A percentile compares a stretch with the other conserved stretches of the same genome.
These are phyloP conservation scores for Notothenia rossii DNA, from an alignment of 2,113 vertebrate genomes.

Conservation along the genomic window DNA sequence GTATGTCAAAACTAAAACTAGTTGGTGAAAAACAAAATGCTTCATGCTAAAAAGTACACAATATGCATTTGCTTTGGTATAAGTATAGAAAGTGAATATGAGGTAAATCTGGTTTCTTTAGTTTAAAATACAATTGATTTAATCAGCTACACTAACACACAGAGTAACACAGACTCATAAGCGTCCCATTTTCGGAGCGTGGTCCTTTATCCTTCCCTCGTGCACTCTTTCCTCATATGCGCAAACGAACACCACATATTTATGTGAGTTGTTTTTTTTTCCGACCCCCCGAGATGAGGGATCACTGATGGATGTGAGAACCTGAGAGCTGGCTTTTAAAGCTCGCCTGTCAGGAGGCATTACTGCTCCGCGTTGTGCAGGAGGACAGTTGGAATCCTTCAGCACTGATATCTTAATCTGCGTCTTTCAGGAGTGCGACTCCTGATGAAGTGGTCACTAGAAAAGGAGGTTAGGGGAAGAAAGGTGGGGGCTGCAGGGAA, in stretches of 20 bases:
- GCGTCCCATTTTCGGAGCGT: background rate
- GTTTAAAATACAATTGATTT: background rate
- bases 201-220: background rate
- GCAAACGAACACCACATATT: conserved; percentile 48
- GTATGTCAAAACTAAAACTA: background rate
- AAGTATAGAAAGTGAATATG: background rate
- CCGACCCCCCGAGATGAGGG: conserved; percentile 47
- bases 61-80: background rate
- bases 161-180: background rate
- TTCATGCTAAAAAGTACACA: background rate
- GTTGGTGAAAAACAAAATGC: background rate
- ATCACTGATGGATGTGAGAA: conserved; percentile 77
- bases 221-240: conserved; percentile 2
- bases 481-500: conserved; percentile 6
- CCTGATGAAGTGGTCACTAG: conserved; percentile 77
- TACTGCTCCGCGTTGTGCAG: conserved; percentile 67
- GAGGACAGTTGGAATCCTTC: conserved; percentile 76
- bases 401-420: conserved; percentile 81
- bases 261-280: conserved; percentile 75
- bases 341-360: conserved; percentile 83
- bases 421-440: conserved; percentile 71
- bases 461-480: conserved; percentile 1
- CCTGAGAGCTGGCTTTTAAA: conserved; percentile 63
- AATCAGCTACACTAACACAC: background rate
- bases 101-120: background rate